A percentile compares a stretch with the other conserved stretches of the same genome.
These are phyloP conservation scores for Lasioglossum baleicum DNA, from an alignment of 1,140 invertebrate species.

Conservation along the genomic window DNA sequence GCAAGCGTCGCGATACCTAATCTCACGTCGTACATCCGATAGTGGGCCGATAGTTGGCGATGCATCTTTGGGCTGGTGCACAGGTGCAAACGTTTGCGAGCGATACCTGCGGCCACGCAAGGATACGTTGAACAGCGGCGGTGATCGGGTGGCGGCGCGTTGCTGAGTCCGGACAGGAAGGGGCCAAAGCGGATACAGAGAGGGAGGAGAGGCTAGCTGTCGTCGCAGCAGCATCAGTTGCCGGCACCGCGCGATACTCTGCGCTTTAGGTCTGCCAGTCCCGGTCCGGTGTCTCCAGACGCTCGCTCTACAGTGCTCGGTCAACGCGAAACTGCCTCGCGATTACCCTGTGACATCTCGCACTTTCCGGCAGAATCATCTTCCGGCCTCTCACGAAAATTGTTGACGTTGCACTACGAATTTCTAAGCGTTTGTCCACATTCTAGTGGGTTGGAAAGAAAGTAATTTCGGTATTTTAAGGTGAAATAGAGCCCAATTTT, in stretches of 20 bases:
- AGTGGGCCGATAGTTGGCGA: background rate
- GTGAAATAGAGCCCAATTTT: no score
- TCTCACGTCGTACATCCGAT: background rate
- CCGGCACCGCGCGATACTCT: constrained; percentile 57
- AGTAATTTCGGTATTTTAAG: no score
- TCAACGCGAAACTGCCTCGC: background rate
- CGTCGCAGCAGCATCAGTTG: constrained; percentile 60
- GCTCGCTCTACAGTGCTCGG: background rate
- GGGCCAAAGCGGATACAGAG: constrained; percentile 44
- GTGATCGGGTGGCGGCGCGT: constrained; percentile 11
- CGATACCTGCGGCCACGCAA: constrained; percentile 33
- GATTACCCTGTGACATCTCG: background rate
- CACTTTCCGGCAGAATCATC: background rate
- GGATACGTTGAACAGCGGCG: background rate
- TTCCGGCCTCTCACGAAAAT: background rate
- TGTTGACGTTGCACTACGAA: no score
- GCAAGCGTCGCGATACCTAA: background rate
- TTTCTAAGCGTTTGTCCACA: no score
- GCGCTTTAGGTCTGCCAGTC: constrained; percentile 43
- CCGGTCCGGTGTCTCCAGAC: background rate
- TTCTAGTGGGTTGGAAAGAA: no score
- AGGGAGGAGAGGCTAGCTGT: constrained; percentile 39
- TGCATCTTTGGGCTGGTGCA: background rate
- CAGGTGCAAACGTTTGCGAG: constrained; percentile 30
- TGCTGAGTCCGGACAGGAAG: constrained; percentile 22